Evolutionary conservation across 2,113 vertebrate species (phyloP).

Genomic region (Notothenia rossii): DNA sequence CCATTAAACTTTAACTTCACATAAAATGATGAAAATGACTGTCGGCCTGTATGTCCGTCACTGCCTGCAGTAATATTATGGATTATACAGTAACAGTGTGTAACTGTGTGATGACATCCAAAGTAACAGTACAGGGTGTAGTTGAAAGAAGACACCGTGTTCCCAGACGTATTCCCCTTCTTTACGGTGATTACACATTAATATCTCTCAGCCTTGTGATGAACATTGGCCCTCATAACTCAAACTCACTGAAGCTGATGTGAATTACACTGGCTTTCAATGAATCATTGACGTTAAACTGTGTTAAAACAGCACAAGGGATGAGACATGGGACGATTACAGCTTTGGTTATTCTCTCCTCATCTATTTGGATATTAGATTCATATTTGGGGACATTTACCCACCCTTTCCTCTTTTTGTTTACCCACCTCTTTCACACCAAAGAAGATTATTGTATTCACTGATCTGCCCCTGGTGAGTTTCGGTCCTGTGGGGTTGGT

Average conservation of each 20-base stretch:
- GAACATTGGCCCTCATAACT: slow-evolving; percentile 56
- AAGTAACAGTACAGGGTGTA: not conserved
- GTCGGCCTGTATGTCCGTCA: not conserved
- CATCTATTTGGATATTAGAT: not conserved
- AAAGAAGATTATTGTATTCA: slow-evolving; percentile 27
- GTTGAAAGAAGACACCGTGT: not conserved
- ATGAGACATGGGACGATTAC: not conserved
- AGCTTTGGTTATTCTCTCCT: not conserved
- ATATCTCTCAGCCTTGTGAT: slow-evolving; percentile 17
- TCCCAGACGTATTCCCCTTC: not conserved
- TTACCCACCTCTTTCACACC: slow-evolving; percentile 35
- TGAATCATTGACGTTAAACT: slow-evolving; percentile 53
- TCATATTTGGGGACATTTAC: not conserved
- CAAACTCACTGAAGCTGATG: slow-evolving; percentile 47
- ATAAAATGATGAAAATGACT: not conserved
- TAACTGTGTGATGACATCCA: slow-evolving; percentile 36
- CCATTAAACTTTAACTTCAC: slow-evolving; percentile 1
- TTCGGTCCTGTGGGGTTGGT: slow-evolving; percentile 57
- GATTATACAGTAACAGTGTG: slow-evolving; percentile 50
- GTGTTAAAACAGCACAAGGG: not conserved
- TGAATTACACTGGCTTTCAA: slow-evolving; percentile 42
- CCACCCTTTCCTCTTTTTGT: not conserved
- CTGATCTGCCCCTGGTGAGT: slow-evolving; percentile 46
- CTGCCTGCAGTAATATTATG: not conserved
- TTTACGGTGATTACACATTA: slow-evolving; percentile 54